Evolutionary conservation across 2,113 vertebrate genomes (phyloP).

Genomic region (Heliornis fulica): DNA sequence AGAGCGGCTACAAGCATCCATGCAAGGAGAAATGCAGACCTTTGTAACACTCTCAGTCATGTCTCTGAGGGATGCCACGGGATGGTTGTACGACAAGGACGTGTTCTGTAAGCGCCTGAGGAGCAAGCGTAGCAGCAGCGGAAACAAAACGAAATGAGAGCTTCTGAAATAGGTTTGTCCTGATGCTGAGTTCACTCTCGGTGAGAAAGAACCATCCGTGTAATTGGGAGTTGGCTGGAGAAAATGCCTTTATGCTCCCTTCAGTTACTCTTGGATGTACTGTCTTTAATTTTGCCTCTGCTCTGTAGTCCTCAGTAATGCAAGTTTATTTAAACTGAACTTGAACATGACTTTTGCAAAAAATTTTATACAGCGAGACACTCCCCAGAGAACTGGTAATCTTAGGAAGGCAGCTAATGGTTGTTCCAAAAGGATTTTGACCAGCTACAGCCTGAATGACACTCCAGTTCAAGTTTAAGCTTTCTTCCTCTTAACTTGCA

Average conservation of each 20-base stretch:
- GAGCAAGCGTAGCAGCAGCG: neutral
- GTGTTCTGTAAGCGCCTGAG: neutral
- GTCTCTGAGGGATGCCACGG: neutral
- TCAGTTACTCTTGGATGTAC: neutral
- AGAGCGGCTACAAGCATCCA: neutral
- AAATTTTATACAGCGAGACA: neutral
- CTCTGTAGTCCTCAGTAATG: neutral
- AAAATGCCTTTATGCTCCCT: neutral
- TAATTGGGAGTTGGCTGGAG: neutral
- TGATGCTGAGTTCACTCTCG: neutral
- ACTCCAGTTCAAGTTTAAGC: neutral
- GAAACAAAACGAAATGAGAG: neutral
- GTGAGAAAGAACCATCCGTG: neutral
- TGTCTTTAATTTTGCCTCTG: neutral
- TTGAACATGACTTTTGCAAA: neutral
- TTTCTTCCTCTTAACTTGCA: neutral
- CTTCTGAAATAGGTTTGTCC: neutral
- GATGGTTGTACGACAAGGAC: neutral
- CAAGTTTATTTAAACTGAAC: neutral
- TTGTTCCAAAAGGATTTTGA: neutral
- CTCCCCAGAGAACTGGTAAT: neutral
- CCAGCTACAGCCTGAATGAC: neutral
- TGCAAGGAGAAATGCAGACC: neutral
- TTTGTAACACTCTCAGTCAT: neutral
- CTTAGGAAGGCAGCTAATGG: neutral